phyloP scores from a whole-genome alignment of 2,113 vertebrate species.

The Alectura lathami region DNA sequence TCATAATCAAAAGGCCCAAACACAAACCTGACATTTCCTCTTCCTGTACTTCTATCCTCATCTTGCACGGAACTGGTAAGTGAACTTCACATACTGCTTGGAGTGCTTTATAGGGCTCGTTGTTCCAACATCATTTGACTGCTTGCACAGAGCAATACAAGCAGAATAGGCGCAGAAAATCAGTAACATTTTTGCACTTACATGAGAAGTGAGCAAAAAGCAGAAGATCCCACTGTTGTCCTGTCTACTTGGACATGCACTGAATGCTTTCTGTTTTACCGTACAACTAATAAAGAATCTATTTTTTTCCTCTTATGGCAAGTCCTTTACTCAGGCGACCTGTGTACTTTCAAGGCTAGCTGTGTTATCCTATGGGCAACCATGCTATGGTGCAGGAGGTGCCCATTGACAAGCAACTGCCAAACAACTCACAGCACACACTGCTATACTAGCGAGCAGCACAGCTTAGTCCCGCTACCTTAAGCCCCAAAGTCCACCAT shows the following conservation, averaged over 20 bases:
- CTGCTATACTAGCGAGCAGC: background rate
- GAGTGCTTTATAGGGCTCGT: background rate
- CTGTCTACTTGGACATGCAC: background rate
- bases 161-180: background rate
- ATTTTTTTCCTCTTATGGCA: background rate
- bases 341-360: background rate
- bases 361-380: background rate
- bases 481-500: background rate
- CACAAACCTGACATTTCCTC: background rate
- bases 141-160: background rate
- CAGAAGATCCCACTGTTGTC: background rate
- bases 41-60: background rate
- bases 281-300: background rate
- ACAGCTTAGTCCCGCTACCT: background rate
- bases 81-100: background rate
- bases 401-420: background rate
- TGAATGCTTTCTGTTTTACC: background rate
- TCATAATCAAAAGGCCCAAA: background rate
- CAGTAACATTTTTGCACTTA: background rate
- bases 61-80: background rate
- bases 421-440: background rate
- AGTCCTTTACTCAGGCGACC: background rate
- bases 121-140: background rate
- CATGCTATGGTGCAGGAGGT: background rate
- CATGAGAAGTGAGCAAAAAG: background rate